phyloP scores from a whole-genome alignment of 2,113 vertebrate species.

The Laticauda laticaudata region DNA sequence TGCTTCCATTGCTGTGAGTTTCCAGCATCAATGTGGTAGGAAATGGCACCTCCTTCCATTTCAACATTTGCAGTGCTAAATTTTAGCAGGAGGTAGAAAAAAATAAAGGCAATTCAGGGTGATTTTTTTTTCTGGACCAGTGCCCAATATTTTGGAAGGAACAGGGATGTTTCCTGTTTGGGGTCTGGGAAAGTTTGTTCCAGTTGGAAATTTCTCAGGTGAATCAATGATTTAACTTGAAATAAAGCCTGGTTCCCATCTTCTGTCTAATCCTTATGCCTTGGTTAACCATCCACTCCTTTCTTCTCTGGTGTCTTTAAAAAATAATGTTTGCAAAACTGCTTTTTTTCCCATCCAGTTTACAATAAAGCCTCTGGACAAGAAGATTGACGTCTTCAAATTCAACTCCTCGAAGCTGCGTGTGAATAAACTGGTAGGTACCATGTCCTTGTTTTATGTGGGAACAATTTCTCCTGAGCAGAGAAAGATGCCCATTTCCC shows the following conservation, averaged over 20 bases:
- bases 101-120: not conserved
- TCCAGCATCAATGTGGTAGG: not conserved
- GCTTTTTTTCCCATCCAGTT: slow-evolving; percentile 77
- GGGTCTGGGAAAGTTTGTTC: not conserved
- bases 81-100: not conserved
- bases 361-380: slow-evolving; percentile 94
- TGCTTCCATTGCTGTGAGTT: not conserved
- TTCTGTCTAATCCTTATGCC: slow-evolving; percentile 13
- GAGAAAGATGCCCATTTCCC: not conserved
- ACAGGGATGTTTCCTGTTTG: not conserved
- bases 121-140: not conserved
- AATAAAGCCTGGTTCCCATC: no score
- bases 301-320: slow-evolving; percentile 36
- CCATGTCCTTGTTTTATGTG: slow-evolving; percentile 30
- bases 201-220: not conserved
- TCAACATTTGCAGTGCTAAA: not conserved
- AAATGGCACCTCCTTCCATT: not conserved
- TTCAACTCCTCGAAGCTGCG: slow-evolving; percentile 94
- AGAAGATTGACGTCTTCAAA: slow-evolving; percentile 94
- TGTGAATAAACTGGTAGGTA: slow-evolving; percentile 93
- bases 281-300: not conserved
- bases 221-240: no score
- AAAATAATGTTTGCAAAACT: slow-evolving; percentile 20
- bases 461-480: not conserved
- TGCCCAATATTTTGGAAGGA: not conserved